phyloP scores from a whole-genome alignment of 1,140 invertebrate genomes.

The Drosophila dunni region DNA sequence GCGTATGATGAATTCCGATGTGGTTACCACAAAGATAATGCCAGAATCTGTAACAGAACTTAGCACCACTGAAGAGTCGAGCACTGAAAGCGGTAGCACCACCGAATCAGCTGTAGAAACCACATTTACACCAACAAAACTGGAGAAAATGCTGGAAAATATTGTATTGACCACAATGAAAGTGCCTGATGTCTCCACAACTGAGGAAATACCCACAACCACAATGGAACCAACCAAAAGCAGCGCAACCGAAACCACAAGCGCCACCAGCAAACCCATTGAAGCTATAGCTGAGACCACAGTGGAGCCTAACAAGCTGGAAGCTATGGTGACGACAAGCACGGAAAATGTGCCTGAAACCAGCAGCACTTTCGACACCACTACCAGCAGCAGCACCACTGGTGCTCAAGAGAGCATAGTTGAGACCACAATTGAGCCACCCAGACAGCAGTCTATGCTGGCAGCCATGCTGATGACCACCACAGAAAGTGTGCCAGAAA shows the following conservation, averaged over 20 bases:
- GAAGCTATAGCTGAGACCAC: background rate
- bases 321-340: background rate
- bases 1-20: slow-evolving; percentile 2
- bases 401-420: background rate
- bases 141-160: background rate
- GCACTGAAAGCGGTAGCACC: background rate
- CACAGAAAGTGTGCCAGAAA: background rate
- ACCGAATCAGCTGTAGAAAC: background rate
- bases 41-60: background rate
- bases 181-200: slow-evolving; percentile 2
- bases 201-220: slow-evolving; percentile 2
- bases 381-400: slow-evolving; percentile 6
- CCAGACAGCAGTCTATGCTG: slow-evolving; percentile 10
- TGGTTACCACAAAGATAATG: slow-evolving; percentile 2
- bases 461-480: background rate
- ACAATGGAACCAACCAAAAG: slow-evolving; percentile 23
- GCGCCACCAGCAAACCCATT: background rate
- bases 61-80: background rate
- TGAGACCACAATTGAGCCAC: slow-evolving; percentile 25
- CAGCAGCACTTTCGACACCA: slow-evolving; percentile 1
- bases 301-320: too few relatives aligned
- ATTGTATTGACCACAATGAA: slow-evolving; percentile 3
- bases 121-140: slow-evolving; percentile 7
- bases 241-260: background rate
- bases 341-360: background rate